Conservation (phyloP, 1,140 invertebrate genomes). For the Cydia amplana region DNA sequence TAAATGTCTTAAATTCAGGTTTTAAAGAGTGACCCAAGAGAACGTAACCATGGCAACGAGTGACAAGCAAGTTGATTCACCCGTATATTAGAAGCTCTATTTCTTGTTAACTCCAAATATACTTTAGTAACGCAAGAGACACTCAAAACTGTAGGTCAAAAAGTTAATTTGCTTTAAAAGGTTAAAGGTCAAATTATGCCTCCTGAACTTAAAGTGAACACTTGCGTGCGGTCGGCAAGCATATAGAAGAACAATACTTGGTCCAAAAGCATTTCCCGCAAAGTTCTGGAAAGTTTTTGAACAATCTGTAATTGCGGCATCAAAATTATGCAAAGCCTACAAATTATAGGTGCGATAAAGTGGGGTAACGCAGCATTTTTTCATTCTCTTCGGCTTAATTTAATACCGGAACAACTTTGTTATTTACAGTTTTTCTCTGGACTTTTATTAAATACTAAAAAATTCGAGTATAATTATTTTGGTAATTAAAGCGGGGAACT, state of each 20-base stretch:
- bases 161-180: too few species aligned
- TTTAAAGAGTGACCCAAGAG: too few species aligned
- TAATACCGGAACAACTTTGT: not conserved
- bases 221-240: not conserved
- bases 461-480: too few species aligned
- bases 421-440: not conserved
- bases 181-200: too few species aligned
- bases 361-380: conserved; percentile 3
- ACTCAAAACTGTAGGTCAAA: too few species aligned
- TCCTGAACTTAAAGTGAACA: not conserved
- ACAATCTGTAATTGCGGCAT: conserved; percentile 10
- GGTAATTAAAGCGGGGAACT: too few species aligned
- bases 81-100: too few species aligned
- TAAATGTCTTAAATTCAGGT: too few species aligned
- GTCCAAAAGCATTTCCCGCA: not conserved
- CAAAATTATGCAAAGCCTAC: conserved; percentile 8
- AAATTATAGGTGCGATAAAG: not conserved
- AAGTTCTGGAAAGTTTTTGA: not conserved
- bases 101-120: too few species aligned
- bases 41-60: too few species aligned
- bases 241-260: not conserved
- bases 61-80: too few species aligned
- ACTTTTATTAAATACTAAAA: not conserved
- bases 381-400: not conserved
- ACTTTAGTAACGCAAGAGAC: too few species aligned